phyloP scores from a whole-genome alignment of 2,113 vertebrate species.

The Oryctolagus cuniculus region DNA sequence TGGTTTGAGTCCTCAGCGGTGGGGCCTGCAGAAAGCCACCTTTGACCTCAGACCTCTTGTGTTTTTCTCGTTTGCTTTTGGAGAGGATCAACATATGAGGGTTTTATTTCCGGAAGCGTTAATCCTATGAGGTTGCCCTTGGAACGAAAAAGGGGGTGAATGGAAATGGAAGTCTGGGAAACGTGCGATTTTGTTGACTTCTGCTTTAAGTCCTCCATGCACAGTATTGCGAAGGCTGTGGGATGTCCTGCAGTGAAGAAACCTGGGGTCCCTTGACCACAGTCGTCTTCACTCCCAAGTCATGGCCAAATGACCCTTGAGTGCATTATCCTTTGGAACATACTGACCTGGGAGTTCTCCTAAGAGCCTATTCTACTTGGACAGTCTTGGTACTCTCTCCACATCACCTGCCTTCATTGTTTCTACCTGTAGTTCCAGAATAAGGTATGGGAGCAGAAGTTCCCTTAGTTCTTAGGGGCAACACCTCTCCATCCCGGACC shows the following conservation, averaged over 20 bases:
- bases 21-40: background rate
- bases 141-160: background rate
- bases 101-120: background rate
- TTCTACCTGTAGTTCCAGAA: background rate
- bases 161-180: background rate
- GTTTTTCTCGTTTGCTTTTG: background rate
- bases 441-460: background rate
- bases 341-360: background rate
- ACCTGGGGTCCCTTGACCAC: background rate
- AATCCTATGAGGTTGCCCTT: background rate
- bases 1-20: background rate
- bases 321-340: background rate
- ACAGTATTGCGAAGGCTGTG: fast-evolving
- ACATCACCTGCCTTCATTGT: background rate
- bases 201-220: background rate
- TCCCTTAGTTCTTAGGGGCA: background rate
- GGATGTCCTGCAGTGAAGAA: background rate
- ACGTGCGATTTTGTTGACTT: background rate
- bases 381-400: background rate
- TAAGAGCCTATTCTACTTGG: background rate
- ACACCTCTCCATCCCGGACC: background rate
- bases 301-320: background rate
- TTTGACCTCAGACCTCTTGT: background rate
- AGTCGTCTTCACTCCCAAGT: background rate
- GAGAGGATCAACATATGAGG: background rate